Percentiles rank a stretch among this genome's conserved stretches.
Conservation (phyloP, 2,113 vertebrate genomes). For the Rhinopomastus cyanomelas region DNA sequence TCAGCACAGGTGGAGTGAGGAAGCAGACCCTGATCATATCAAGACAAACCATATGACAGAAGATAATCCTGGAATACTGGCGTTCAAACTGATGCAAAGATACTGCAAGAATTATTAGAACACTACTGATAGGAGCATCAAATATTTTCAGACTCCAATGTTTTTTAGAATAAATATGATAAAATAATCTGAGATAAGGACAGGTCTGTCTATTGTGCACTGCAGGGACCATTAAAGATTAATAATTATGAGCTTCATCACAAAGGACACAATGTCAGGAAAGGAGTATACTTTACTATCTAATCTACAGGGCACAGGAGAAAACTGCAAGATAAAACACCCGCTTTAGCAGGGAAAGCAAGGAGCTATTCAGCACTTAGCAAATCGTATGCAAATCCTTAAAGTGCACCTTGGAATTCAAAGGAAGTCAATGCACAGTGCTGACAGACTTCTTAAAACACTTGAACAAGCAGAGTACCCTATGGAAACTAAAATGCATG, state of each 20-base stretch:
- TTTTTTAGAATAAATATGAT: not conserved
- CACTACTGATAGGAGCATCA: not conserved
- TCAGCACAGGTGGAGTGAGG: not conserved
- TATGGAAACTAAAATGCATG: not conserved
- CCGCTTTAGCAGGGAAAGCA: slow-evolving; percentile 20
- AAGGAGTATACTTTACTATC: slow-evolving; percentile 5
- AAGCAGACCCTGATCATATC: not conserved
- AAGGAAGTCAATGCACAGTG: slow-evolving; percentile 20
- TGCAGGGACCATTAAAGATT: slow-evolving; percentile 18
- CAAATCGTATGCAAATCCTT: slow-evolving; percentile 25
- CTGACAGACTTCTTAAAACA: slow-evolving; percentile 1
- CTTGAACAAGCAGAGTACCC: not conserved
- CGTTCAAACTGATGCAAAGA: not conserved
- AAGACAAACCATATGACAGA: not conserved
- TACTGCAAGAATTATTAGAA: not conserved
- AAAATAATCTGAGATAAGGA: slow-evolving; percentile 29
- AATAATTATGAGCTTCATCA: slow-evolving; percentile 23
- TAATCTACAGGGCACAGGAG: slow-evolving; percentile 23
- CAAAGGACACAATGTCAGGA: slow-evolving; percentile 1
- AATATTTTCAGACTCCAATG: not conserved
- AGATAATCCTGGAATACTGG: not conserved
- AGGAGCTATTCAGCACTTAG: slow-evolving; percentile 7
- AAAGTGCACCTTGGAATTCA: slow-evolving; percentile 29
- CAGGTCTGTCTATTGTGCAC: not conserved
- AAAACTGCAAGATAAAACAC: slow-evolving; percentile 38